phyloP scores from a whole-genome alignment of 2,113 vertebrate species.

The Peromyscus polionotus region DNA sequence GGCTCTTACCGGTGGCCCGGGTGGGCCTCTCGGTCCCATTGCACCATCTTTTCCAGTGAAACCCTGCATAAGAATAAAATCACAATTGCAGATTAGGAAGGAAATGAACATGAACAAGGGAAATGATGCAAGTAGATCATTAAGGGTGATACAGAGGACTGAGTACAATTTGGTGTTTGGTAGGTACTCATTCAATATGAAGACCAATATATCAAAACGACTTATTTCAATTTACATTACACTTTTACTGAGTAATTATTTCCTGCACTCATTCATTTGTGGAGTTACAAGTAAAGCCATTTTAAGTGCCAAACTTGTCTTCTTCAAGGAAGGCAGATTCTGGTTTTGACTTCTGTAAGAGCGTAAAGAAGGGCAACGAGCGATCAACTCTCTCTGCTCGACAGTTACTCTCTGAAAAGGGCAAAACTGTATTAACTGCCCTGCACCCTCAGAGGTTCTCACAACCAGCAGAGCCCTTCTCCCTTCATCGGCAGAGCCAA shows the following conservation, averaged over 20 bases:
- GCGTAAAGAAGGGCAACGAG: background rate
- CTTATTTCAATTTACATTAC: background rate
- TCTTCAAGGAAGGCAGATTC: constrained; percentile 29
- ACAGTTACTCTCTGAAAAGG: background rate
- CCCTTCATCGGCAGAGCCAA: background rate
- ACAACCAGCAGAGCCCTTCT: background rate
- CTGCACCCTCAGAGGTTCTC: background rate
- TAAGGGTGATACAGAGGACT: background rate
- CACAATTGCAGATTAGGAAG: constrained; percentile 41
- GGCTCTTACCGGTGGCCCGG: constrained; percentile 93
- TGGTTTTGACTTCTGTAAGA: background rate
- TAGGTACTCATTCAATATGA: background rate
- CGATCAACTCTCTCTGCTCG: background rate
- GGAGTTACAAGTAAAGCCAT: constrained; percentile 10
- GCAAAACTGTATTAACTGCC: background rate
- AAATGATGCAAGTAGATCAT: background rate
- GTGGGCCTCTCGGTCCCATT: constrained; percentile 93
- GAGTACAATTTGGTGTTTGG: background rate
- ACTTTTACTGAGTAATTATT: constrained; percentile 17
- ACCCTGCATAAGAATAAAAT: constrained; percentile 89
- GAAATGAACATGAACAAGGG: background rate
- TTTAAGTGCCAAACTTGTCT: constrained; percentile 11
- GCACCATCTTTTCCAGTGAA: constrained; percentile 96
- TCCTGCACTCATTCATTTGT: background rate
- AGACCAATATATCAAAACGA: background rate